phyloP scores from a whole-genome alignment of 2,113 vertebrate genomes.

The Fregata magnificens region DNA sequence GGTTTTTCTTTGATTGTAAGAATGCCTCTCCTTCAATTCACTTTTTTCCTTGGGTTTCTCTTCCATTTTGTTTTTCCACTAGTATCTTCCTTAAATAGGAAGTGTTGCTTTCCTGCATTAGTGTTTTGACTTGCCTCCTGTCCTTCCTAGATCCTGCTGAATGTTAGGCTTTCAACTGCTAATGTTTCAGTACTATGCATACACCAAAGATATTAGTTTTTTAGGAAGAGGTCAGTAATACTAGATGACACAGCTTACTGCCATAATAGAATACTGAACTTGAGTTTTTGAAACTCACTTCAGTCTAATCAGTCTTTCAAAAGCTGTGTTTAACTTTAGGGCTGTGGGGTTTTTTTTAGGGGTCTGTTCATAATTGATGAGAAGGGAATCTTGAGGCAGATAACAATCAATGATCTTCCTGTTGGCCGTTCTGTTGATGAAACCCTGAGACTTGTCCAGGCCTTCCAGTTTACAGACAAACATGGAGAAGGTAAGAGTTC shows the following conservation, averaged over 20 bases:
- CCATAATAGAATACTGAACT: background rate
- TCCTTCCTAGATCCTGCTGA: background rate
- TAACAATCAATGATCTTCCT: conserved; percentile 98
- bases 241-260: background rate
- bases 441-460: conserved; percentile 92
- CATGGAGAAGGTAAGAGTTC: conserved; percentile 90
- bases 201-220: background rate
- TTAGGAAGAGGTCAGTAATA: background rate
- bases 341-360: conserved; percentile 56
- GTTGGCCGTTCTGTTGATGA: conserved; percentile 97
- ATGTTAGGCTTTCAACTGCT: background rate
- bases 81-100: background rate
- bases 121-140: background rate
- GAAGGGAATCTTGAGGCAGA: conserved; percentile 93
- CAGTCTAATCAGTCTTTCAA: background rate
- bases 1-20: background rate
- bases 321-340: background rate
- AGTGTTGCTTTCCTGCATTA: background rate
- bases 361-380: conserved; percentile 97
- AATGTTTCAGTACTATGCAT: background rate
- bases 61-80: background rate
- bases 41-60: background rate
- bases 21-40: background rate
- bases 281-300: background rate
- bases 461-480: conserved; percentile 98